Percentiles rank a stretch among this genome's conserved stretches.
phyloP scores from a whole-genome alignment of 2,888 invertebrate species.

The Drosophila sordidula region DNA sequence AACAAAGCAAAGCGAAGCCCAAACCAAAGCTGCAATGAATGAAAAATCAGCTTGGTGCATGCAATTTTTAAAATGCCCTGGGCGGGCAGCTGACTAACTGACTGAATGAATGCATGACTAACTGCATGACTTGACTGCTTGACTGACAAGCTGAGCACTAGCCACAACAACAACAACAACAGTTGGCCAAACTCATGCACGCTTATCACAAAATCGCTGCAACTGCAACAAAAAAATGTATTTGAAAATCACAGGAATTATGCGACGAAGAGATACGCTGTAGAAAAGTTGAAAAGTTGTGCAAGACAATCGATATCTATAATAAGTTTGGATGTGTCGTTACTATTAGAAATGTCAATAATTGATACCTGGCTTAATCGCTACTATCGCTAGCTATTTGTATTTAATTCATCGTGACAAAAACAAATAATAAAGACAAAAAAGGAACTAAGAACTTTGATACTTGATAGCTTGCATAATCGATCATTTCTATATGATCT shows the following conservation, averaged over 20 bases:
- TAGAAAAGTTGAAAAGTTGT: background rate
- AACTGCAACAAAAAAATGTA: conserved; percentile 23
- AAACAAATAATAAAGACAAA: too few species aligned
- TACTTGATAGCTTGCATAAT: too few species aligned
- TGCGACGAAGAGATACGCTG: conserved; percentile 21
- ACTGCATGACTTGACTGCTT: conserved; percentile 43
- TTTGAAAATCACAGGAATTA: background rate
- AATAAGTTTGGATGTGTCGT: too few species aligned
- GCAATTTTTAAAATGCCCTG: conserved; percentile 72
- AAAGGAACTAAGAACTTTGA: too few species aligned
- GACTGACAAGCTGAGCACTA: conserved; percentile 45
- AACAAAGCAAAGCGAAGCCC: conserved; percentile 12
- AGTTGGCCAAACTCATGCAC: conserved; percentile 26
- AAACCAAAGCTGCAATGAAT: conserved; percentile 74
- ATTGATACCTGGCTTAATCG: too few species aligned
- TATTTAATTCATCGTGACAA: too few species aligned
- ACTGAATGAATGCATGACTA: conserved; percentile 52
- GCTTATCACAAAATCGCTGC: conserved; percentile 57
- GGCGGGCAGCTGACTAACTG: conserved; percentile 48
- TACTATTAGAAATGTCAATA: too few species aligned
- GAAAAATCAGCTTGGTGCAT: conserved; percentile 80
- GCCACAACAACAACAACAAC: conserved; percentile 21
- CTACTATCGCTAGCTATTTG: too few species aligned
- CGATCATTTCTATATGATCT: too few species aligned
- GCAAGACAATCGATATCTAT: too few species aligned